These are phyloP conservation scores for Bursaphelenchus mucronatus DNA, from an alignment of 1,140 invertebrate species.

Conservation along the genomic window DNA sequence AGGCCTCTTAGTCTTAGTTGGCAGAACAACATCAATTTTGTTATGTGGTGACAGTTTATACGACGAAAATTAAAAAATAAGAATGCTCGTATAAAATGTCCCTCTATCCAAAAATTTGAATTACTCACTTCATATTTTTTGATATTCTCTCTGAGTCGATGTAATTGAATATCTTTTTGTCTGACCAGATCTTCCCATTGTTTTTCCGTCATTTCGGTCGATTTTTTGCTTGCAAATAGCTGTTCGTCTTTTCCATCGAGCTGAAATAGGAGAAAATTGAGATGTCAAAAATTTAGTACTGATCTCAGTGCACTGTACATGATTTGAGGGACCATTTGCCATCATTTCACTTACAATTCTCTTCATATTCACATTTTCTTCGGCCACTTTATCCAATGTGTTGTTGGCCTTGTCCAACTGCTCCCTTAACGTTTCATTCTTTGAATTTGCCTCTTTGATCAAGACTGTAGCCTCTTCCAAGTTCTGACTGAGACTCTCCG, in stretches of 20 bases:
- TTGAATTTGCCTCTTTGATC: conserved; percentile 48
- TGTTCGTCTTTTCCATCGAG: conserved; percentile 32
- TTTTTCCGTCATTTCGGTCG: conserved; percentile 25
- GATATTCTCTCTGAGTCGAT: conserved; percentile 31
- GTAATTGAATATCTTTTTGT: conserved; percentile 39
- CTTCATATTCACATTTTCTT: conserved; percentile 17
- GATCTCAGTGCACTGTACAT: too few species aligned
- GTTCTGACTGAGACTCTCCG: conserved; percentile 42
- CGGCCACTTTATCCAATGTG: conserved; percentile 31
- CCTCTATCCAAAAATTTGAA: not conserved
- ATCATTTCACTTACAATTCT: conserved; percentile 9
- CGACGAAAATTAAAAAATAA: too few species aligned
- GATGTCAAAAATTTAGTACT: too few species aligned
- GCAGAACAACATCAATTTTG: too few species aligned
- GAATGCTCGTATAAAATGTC: too few species aligned
- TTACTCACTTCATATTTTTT: conserved; percentile 14
- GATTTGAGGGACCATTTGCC: conserved; percentile 1
- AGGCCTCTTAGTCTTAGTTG: too few species aligned
- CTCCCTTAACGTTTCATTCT: conserved; percentile 36
- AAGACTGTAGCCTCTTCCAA: conserved; percentile 52
- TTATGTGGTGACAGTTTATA: too few species aligned
- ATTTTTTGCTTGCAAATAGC: conserved; percentile 13
- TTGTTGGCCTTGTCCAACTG: conserved; percentile 35
- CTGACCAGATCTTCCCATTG: conserved; percentile 35
- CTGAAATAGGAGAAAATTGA: conserved; percentile 16